A percentile compares a stretch with the other conserved stretches of the same genome.
Conservation (phyloP, 53 echinoderm and acorn worm species). For the Paelopatides confundens region DNA sequence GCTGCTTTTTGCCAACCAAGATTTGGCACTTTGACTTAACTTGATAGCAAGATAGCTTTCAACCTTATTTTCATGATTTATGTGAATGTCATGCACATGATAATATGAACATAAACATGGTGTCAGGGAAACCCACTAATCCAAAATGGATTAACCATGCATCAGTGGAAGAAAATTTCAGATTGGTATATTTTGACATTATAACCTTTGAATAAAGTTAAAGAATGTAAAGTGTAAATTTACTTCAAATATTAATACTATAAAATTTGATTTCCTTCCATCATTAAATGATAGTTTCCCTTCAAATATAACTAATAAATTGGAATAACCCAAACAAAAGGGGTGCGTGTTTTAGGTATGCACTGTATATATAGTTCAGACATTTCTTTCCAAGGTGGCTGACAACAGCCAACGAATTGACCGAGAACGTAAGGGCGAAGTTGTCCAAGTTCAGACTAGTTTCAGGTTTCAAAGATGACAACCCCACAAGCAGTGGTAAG, state of each 20-base stretch:
- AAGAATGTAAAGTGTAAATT: too few species aligned
- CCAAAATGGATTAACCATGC: background rate
- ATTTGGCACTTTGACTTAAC: too few species aligned
- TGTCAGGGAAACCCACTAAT: background rate
- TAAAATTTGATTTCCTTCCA: too few species aligned
- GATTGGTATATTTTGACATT: too few species aligned
- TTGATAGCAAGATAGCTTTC: too few species aligned
- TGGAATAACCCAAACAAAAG: background rate
- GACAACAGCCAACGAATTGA: background rate
- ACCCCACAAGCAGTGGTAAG: constrained; percentile 48
- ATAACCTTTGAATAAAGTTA: too few species aligned
- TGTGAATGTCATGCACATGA: background rate
- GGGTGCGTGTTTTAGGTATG: background rate
- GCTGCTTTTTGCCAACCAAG: too few species aligned
- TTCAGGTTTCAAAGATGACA: constrained; percentile 6
- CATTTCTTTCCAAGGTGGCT: constrained; percentile 33
- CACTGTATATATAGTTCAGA: constrained; percentile 16
- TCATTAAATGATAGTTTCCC: too few species aligned
- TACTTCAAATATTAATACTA: too few species aligned
- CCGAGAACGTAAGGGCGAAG: background rate
- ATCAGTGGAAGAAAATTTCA: background rate
- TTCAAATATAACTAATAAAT: too few species aligned
- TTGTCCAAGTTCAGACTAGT: background rate
- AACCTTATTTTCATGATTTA: background rate
- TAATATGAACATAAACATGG: too few species aligned